Evolutionary conservation across 2,888 invertebrate species (phyloP).

Genomic region (Agonopterix heracliana): DNA sequence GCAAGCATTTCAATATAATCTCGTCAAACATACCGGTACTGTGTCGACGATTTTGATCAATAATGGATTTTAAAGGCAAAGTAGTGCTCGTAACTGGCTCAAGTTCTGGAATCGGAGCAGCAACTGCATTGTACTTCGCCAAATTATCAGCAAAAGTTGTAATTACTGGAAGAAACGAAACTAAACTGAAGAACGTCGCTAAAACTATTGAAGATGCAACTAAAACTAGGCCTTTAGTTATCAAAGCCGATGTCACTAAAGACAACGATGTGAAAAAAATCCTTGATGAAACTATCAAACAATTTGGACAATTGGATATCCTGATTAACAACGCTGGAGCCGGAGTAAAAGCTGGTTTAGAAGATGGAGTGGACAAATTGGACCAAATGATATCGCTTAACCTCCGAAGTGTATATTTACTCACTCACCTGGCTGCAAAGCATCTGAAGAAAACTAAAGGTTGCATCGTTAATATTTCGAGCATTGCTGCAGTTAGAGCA

Average conservation of each 20-base stretch:
- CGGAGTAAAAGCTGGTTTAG: constrained; percentile 6
- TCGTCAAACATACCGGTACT: too few species aligned
- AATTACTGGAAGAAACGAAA: constrained; percentile 14
- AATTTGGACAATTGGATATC: constrained; percentile 16
- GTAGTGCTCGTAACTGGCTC: constrained; percentile 15
- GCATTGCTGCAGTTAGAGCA: constrained; percentile 5
- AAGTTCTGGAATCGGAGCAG: constrained; percentile 19
- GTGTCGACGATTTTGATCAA: neutral
- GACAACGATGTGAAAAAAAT: constrained; percentile 13
- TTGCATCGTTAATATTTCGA: constrained; percentile 19
- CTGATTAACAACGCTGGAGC: constrained; percentile 19
- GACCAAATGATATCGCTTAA: constrained; percentile 15
- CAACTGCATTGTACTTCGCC: constrained; percentile 13
- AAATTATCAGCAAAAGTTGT: constrained; percentile 15
- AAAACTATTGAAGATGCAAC: constrained; percentile 7
- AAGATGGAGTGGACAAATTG: constrained; percentile 12
- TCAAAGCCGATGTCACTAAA: constrained; percentile 11
- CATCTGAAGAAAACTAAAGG: constrained; percentile 18
- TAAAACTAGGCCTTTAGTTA: constrained; percentile 7
- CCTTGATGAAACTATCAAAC: constrained; percentile 13
- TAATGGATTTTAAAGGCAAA: constrained; percentile 4
- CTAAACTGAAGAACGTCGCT: constrained; percentile 11
- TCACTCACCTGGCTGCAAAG: constrained; percentile 14
- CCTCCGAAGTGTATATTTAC: constrained; percentile 12
- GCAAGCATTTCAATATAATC: too few species aligned